Conservation (phyloP, 2,888 invertebrate species). For the Erannis defoliaria region DNA sequence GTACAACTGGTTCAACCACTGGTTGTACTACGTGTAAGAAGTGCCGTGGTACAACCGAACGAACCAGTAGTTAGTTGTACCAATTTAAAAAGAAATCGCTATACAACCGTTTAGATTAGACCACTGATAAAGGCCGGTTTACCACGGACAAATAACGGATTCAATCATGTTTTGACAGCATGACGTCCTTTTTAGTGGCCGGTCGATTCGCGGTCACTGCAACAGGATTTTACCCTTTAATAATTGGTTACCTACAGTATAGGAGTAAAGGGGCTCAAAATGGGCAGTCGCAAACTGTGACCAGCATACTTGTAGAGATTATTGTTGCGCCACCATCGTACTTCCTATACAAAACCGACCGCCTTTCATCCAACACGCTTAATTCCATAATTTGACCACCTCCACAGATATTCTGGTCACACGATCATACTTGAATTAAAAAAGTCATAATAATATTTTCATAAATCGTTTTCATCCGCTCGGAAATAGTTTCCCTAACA, state of each 20-base stretch:
- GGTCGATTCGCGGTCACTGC: background rate
- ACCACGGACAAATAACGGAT: too few species aligned
- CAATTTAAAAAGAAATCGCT: too few species aligned
- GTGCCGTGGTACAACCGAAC: too few species aligned
- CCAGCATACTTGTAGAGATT: background rate
- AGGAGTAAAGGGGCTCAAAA: constrained; percentile 26
- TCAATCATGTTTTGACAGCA: too few species aligned
- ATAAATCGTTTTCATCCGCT: background rate
- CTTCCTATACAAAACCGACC: background rate
- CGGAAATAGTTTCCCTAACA: background rate
- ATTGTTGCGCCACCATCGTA: background rate
- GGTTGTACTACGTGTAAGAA: too few species aligned
- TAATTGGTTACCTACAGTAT: constrained; percentile 17
- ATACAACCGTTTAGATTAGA: too few species aligned
- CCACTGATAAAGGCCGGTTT: too few species aligned
- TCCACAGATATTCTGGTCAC: background rate
- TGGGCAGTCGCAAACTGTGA: constrained; percentile 6
- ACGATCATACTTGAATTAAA: background rate
- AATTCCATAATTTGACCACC: background rate
- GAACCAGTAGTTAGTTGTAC: too few species aligned
- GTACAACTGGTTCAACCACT: too few species aligned
- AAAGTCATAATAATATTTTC: background rate
- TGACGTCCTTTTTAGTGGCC: too few species aligned
- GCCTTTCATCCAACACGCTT: background rate
- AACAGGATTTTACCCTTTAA: constrained; percentile 3